Percentiles rank a stretch among this genome's conserved stretches.
phyloP scores from a whole-genome alignment of 2,113 vertebrate species.

The Burhinus oedicnemus region DNA sequence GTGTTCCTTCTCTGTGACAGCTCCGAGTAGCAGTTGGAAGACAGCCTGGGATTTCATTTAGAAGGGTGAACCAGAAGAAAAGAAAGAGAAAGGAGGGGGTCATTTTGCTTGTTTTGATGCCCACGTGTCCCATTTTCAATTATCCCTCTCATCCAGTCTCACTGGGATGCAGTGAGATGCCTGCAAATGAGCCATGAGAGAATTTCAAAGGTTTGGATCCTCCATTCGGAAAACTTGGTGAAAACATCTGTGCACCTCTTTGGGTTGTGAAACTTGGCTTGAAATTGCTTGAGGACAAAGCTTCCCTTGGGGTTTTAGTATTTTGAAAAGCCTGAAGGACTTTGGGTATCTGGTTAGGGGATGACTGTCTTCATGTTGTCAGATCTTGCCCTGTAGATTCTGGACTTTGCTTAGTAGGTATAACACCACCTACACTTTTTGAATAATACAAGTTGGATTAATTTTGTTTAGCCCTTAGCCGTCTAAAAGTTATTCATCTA shows the following conservation, averaged over 20 bases:
- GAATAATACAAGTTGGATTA: background rate
- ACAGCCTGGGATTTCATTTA: slow-evolving; percentile 62
- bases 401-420: background rate
- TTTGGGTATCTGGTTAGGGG: background rate
- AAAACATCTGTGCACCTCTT: background rate
- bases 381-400: background rate
- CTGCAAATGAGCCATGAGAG: slow-evolving; percentile 52
- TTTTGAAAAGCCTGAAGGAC: slow-evolving; percentile 13
- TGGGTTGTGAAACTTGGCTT: background rate
- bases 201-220: slow-evolving; percentile 47
- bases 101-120: slow-evolving; percentile 62
- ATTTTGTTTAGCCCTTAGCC: background rate
- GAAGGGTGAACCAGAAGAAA: background rate
- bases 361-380: background rate
- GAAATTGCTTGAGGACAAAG: background rate
- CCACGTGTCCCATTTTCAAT: slow-evolving; percentile 39
- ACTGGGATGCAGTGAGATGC: slow-evolving; percentile 40
- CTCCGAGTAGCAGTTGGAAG: slow-evolving; percentile 35
- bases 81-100: slow-evolving; percentile 1
- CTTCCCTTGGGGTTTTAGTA: background rate
- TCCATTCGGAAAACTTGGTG: background rate
- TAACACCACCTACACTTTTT: background rate
- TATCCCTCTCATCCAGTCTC: slow-evolving; percentile 52
- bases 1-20: slow-evolving; percentile 40
- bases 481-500: background rate